Evolutionary conservation across 2,888 invertebrate genomes (phyloP).

Genomic region (Polymixis lichenea): DNA sequence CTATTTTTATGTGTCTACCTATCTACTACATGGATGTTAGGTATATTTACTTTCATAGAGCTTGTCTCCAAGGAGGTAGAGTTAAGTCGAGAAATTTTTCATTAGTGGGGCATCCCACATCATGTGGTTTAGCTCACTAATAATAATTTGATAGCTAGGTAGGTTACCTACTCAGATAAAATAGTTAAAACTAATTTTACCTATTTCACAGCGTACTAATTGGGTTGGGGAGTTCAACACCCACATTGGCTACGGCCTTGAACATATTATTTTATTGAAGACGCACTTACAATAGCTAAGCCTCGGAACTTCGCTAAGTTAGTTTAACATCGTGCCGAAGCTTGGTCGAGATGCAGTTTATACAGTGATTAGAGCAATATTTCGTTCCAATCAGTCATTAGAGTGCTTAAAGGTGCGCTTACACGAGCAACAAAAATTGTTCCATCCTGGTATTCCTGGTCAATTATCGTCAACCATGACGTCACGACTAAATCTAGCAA

Average conservation of each 20-base stretch:
- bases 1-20: not conserved
- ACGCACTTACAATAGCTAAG: slow-evolving; percentile 4
- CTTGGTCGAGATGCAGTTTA: not conserved
- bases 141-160: not conserved
- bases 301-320: slow-evolving; percentile 18
- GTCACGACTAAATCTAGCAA: too few relatives aligned
- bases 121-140: not conserved
- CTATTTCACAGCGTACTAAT: slow-evolving; percentile 4
- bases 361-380: slow-evolving; percentile 7
- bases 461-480: too few relatives aligned
- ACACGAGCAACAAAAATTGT: too few relatives aligned
- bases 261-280: slow-evolving; percentile 13
- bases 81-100: not conserved
- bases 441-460: too few relatives aligned
- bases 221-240: not conserved
- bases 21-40: not conserved
- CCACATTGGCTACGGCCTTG: slow-evolving; percentile 11
- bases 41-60: not conserved
- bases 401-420: too few relatives aligned
- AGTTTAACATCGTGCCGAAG: slow-evolving; percentile 3
- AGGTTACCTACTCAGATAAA: not conserved
- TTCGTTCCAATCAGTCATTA: too few relatives aligned
- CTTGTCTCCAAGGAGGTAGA: not conserved
- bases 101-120: not conserved
- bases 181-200: not conserved